A percentile compares a stretch with the other conserved stretches of the same genome.
These are phyloP conservation scores for Melanerpes aurifrons DNA, from an alignment of 2,113 vertebrate genomes.

Conservation along the genomic window DNA sequence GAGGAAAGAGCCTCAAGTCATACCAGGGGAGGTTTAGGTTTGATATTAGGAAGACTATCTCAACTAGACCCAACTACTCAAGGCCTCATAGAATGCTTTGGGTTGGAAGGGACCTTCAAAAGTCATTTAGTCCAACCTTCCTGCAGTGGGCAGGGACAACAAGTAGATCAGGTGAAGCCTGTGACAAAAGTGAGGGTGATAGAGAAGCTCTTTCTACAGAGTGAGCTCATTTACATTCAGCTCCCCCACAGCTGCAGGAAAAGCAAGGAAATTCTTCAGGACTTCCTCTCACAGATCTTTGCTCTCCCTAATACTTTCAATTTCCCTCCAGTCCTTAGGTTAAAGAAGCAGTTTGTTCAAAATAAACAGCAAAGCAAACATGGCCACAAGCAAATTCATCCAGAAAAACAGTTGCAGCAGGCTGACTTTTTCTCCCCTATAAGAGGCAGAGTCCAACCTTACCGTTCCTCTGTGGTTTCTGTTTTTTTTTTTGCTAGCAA, in stretches of 20 bases:
- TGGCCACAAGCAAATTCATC: background rate
- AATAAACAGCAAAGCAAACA: background rate
- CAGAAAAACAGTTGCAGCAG: background rate
- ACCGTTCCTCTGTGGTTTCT: no score
- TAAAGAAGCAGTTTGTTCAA: background rate
- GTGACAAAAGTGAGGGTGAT: background rate
- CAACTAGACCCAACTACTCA: no score
- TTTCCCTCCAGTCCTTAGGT: background rate
- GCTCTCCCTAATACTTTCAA: background rate
- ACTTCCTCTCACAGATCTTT: background rate
- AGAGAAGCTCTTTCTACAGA: background rate
- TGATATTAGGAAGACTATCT: background rate
- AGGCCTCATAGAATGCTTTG: no score
- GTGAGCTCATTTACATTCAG: background rate
- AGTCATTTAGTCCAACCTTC: no score
- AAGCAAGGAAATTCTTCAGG: background rate
- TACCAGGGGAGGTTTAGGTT: background rate
- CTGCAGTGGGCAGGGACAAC: no score
- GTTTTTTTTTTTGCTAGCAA: background rate
- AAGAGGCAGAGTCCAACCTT: background rate
- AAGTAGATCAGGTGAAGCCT: background rate
- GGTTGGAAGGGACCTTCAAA: no score
- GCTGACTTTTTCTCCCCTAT: background rate
- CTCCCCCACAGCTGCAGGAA: fast-evolving
- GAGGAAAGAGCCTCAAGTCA: background rate